phyloP scores from a whole-genome alignment of 1,140 invertebrate species.

The Tigriopus japonicus region DNA sequence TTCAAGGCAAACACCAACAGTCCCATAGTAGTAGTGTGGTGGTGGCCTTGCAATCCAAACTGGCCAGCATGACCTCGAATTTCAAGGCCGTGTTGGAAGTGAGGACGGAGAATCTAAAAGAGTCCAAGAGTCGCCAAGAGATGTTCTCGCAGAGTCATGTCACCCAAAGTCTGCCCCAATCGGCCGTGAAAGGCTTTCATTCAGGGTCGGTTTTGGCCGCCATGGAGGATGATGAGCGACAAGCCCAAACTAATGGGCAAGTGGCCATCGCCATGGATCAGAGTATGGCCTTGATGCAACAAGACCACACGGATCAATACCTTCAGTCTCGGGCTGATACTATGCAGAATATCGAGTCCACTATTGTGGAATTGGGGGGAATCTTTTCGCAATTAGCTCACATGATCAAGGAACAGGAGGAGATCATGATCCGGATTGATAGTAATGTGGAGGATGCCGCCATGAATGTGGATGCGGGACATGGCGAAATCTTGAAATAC shows the following conservation, averaged over 20 bases:
- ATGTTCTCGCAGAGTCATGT: background rate
- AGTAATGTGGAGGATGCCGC: slow-evolving; percentile 87
- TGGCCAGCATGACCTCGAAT: slow-evolving; percentile 88
- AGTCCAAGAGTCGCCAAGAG: slow-evolving; percentile 3
- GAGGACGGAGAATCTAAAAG: slow-evolving; percentile 45
- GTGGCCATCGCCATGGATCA: background rate
- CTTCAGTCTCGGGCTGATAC: slow-evolving; percentile 80
- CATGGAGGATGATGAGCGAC: background rate
- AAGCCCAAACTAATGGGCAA: background rate
- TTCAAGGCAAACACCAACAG: slow-evolving; percentile 57
- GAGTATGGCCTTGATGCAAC: background rate
- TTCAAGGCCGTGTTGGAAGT: slow-evolving; percentile 87
- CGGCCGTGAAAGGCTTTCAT: background rate
- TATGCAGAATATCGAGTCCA: slow-evolving; percentile 98
- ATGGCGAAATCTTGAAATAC: slow-evolving; percentile 83
- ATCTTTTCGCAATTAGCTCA: slow-evolving; percentile 95
- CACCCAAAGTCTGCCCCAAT: background rate
- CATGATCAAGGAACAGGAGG: slow-evolving; percentile 99
- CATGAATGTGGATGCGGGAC: slow-evolving; percentile 91
- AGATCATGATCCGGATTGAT: slow-evolving; percentile 78
- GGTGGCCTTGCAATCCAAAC: slow-evolving; percentile 74
- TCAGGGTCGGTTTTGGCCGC: background rate
- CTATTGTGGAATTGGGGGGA: slow-evolving; percentile 93
- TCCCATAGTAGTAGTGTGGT: slow-evolving; percentile 93
- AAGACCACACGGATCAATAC: slow-evolving; percentile 47